These are phyloP conservation scores for Boleophthalmus pectinirostris DNA, from an alignment of 2,113 vertebrate genomes.

Conservation along the genomic window DNA sequence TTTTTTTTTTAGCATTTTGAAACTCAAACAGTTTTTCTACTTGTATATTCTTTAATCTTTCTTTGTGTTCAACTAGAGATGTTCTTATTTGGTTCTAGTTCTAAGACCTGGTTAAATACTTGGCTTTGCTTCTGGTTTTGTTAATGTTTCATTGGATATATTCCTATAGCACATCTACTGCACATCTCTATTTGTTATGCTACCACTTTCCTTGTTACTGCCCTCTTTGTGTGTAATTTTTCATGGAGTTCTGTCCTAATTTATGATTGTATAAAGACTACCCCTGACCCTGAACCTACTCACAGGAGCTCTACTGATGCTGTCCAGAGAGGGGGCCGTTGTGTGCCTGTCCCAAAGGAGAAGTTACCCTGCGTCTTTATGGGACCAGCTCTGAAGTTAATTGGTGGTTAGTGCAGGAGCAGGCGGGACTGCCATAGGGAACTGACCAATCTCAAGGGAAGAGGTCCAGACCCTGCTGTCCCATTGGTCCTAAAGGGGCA, in stretches of 20 bases:
- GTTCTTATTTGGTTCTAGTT: too few relatives aligned
- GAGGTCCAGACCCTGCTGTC: conserved; percentile 20
- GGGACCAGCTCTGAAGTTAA: conserved; percentile 45
- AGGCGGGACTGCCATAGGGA: conserved; percentile 28
- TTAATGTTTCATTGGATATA: background rate
- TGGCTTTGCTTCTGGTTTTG: background rate
- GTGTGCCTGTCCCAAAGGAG: conserved; percentile 10
- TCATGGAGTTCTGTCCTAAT: background rate
- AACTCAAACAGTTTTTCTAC: background rate
- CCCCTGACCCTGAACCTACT: background rate
- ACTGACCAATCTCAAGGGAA: conserved; percentile 38
- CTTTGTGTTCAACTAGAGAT: background rate
- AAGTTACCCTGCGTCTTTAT: conserved; percentile 30
- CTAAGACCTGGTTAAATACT: background rate
- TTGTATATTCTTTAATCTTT: background rate
- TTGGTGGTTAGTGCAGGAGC: conserved; percentile 51
- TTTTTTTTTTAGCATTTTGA: background rate
- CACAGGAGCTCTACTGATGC: conserved; percentile 13
- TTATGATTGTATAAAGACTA: conserved; percentile 4
- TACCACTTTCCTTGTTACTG: background rate
- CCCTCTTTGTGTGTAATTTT: conserved; percentile 5
- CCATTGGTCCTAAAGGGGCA: conserved; percentile 48
- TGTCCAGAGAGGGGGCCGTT: background rate
- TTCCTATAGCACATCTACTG: background rate
- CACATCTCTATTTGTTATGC: background rate